These are phyloP conservation scores for Caenorhabditis sinica DNA, from an alignment of 2,888 invertebrate species.

Conservation along the genomic window DNA sequence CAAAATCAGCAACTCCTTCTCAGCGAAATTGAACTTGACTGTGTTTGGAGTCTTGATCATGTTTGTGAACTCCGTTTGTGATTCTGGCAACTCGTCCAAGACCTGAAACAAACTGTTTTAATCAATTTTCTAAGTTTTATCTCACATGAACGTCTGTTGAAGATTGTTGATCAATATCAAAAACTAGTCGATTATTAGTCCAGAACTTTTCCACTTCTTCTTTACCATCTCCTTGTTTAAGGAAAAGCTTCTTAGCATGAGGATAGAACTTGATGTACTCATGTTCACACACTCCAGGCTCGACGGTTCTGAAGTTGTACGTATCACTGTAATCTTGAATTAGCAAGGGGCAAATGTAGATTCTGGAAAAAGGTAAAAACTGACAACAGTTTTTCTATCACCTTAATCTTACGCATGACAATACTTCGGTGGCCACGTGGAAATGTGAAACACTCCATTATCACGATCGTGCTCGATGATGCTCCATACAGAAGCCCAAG, in stretches of 20 bases:
- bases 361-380: neutral
- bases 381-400: neutral
- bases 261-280: conserved; percentile 49
- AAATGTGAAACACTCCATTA: conserved; percentile 10
- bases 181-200: conserved; percentile 36
- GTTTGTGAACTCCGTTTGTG: neutral
- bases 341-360: conserved; percentile 33
- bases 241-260: conserved; percentile 25
- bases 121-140: too few species aligned
- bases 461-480: neutral
- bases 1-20: conserved; percentile 34
- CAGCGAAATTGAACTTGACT: neutral
- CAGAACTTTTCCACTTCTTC: conserved; percentile 1
- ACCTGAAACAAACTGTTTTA: neutral
- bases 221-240: neutral
- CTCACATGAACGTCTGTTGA: conserved; percentile 2
- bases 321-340: neutral
- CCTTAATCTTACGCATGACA: conserved; percentile 36
- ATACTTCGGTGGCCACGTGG: conserved; percentile 50
- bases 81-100: neutral
- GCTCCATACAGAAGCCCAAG: conserved; percentile 54
- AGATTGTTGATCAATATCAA: neutral
- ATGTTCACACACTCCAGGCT: conserved; percentile 24
- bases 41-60: neutral
- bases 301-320: conserved; percentile 1